Evolutionary conservation across 1,140 invertebrate species (phyloP).

Genomic region (Diabrotica undecimpunctata): DNA sequence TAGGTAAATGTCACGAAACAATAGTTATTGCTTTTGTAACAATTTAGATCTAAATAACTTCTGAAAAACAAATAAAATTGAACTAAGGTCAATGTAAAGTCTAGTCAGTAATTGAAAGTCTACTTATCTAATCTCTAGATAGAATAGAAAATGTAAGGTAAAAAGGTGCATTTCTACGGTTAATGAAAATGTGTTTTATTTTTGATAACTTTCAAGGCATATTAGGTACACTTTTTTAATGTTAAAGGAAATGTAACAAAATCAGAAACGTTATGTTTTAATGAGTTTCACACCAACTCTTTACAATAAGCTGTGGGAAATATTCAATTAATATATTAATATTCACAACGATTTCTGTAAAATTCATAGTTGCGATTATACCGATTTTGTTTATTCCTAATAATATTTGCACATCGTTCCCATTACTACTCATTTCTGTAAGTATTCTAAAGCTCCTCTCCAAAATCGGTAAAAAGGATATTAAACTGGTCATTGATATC

Average conservation of each 20-base stretch:
- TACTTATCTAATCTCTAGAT: neutral
- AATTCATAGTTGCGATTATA: no score
- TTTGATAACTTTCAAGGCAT: no score
- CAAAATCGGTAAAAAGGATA: neutral
- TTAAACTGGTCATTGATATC: neutral
- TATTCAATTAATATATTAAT: no score
- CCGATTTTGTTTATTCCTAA: no score
- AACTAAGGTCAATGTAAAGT: neutral
- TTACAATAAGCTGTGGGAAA: no score
- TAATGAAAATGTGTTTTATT: neutral
- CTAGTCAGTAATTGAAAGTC: neutral
- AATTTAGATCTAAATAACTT: neutral
- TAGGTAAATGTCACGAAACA: neutral
- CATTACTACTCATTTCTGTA: no score
- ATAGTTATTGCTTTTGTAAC: conserved; percentile 1
- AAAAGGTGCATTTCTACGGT: neutral
- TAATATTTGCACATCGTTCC: no score
- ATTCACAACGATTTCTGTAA: no score
- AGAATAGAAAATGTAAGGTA: neutral
- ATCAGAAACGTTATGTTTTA: no score
- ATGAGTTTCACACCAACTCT: no score
- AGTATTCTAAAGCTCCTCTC: neutral
- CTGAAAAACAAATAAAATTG: neutral
- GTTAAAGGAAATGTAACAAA: no score
- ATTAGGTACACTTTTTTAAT: no score